A percentile compares a stretch with the other conserved stretches of the same genome.
Conservation (phyloP, 2,888 invertebrate species). For the Biston stratarius region DNA sequence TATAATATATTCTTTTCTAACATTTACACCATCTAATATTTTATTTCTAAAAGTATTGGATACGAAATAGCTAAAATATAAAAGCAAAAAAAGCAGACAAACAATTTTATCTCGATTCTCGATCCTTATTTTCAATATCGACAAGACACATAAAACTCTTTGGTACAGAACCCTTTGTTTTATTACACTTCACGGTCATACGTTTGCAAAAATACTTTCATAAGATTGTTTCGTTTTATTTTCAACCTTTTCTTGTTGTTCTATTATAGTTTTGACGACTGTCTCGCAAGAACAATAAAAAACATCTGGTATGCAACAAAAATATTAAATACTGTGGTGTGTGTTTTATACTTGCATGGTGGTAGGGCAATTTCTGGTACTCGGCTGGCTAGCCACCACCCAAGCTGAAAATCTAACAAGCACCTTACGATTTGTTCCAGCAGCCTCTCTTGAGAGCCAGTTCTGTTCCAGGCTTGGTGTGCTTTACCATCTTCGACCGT, state of each 20-base stretch:
- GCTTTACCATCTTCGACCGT: too few species aligned
- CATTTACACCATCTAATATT: neutral
- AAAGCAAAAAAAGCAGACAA: constrained; percentile 9
- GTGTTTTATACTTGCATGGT: too few species aligned
- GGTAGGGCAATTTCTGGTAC: too few species aligned
- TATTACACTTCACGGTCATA: constrained; percentile 15
- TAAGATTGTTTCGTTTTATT: constrained; percentile 22
- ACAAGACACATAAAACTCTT: constrained; percentile 20
- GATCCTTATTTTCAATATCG: constrained; percentile 20
- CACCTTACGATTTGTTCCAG: too few species aligned
- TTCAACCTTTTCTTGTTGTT: constrained; percentile 11
- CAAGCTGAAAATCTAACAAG: too few species aligned
- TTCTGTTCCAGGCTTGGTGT: too few species aligned
- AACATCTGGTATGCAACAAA: neutral
- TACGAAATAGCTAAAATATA: neutral
- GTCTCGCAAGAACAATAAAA: neutral
- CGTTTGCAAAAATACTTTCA: constrained; percentile 21
- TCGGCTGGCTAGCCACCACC: too few species aligned
- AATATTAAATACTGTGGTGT: too few species aligned
- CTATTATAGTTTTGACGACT: neutral
- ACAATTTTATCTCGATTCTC: constrained; percentile 3
- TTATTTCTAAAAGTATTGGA: neutral
- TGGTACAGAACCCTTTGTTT: constrained; percentile 21
- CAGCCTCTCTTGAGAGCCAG: too few species aligned
- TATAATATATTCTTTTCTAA: too few species aligned